A percentile compares a stretch with the other conserved stretches of the same genome.
Conservation (phyloP, 2,888 invertebrate species). For the Lutraria lutraria region DNA sequence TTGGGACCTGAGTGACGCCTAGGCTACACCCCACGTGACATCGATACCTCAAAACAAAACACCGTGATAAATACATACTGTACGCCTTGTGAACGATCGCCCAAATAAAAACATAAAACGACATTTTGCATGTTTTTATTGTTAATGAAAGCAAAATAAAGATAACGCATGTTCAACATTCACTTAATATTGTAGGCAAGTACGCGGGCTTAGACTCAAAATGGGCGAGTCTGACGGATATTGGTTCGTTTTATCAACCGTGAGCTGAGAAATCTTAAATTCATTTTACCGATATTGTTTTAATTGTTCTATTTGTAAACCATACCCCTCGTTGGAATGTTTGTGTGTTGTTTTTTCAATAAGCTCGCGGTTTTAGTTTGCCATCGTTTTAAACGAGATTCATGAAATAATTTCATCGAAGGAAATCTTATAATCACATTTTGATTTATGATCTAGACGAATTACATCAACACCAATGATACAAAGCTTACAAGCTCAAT, state of each 20-base stretch:
- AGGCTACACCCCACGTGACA: neutral
- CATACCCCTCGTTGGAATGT: neutral
- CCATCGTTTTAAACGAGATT: neutral
- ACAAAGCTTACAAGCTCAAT: too few relatives aligned
- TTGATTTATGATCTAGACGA: too few relatives aligned
- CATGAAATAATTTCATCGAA: neutral
- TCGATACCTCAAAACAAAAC: neutral
- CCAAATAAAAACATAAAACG: neutral
- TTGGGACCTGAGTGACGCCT: neutral
- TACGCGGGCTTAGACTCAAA: neutral
- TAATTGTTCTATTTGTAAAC: neutral
- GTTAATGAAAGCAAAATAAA: constrained; percentile 4
- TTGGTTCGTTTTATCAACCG: neutral
- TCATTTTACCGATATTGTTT: neutral
- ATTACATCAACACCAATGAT: too few relatives aligned
- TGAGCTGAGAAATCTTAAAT: neutral
- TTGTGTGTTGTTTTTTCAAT: neutral
- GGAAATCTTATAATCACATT: neutral
- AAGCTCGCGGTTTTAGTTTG: neutral
- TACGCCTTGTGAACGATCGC: neutral
- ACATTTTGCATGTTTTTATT: neutral
- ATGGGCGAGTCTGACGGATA: neutral
- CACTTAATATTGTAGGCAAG: neutral
- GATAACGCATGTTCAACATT: neutral
- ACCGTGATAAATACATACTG: neutral